These are phyloP conservation scores for Ips nitidus DNA, from an alignment of 1,140 invertebrate genomes.

Conservation along the genomic window DNA sequence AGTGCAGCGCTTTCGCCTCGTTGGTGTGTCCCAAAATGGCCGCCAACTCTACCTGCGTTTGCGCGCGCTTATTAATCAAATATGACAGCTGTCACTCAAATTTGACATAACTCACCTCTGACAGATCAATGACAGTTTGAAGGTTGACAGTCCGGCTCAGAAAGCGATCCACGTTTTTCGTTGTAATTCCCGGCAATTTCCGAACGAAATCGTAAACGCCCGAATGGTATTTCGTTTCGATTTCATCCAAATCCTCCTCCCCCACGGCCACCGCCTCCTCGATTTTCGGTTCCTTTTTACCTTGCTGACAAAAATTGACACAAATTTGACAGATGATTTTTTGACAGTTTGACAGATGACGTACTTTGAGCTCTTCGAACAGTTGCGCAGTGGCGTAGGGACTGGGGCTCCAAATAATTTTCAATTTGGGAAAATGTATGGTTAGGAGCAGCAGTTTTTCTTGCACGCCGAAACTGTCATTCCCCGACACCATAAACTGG, in stretches of 20 bases:
- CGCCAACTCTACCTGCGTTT: constrained; percentile 47
- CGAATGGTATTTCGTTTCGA: constrained; percentile 73
- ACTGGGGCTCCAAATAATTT: constrained; percentile 93
- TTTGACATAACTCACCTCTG: constrained; percentile 53
- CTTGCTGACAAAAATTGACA: constrained; percentile 59
- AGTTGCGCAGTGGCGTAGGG: constrained; percentile 93
- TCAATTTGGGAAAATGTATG: constrained; percentile 89
- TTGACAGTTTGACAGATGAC: not conserved
- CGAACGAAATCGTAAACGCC: constrained; percentile 83
- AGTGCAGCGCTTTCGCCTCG: constrained; percentile 46
- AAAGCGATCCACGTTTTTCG: constrained; percentile 79
- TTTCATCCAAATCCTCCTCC: constrained; percentile 60
- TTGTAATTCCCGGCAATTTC: constrained; percentile 87
- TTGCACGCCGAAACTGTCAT: constrained; percentile 76
- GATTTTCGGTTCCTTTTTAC: constrained; percentile 75
- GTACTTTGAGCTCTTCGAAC: constrained; percentile 84
- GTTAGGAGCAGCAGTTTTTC: constrained; percentile 89
- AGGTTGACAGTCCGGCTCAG: constrained; percentile 80
- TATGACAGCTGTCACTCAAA: not conserved
- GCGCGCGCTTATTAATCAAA: not conserved
- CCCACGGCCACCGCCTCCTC: constrained; percentile 68
- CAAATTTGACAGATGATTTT: not conserved
- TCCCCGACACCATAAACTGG: constrained; percentile 76
- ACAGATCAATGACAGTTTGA: constrained; percentile 63
- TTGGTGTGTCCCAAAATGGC: constrained; percentile 46